Percentiles rank a stretch among this genome's conserved stretches.
These are phyloP conservation scores for Branchinecta sandiegonensis DNA, from an alignment of 2,888 invertebrate genomes.

Conservation along the genomic window DNA sequence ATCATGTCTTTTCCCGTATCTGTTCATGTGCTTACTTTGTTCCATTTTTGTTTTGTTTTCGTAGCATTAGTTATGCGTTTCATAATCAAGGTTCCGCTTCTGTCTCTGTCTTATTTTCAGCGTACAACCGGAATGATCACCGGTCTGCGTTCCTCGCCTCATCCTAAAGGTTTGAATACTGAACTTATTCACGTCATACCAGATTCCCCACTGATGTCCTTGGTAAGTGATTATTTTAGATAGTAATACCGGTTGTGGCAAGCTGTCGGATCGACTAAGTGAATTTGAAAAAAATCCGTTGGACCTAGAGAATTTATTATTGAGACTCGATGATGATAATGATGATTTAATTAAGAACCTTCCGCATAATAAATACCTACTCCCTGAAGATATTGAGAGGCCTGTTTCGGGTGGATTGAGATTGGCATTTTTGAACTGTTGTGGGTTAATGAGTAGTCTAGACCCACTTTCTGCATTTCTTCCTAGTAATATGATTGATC, in stretches of 20 bases:
- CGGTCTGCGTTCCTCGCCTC: too few species aligned
- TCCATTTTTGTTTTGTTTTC: too few species aligned
- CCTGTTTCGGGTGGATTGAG: not conserved
- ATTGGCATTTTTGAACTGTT: not conserved
- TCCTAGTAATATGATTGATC: not conserved
- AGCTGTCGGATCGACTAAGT: not conserved
- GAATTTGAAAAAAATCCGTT: slow-evolving; percentile 11
- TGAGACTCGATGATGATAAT: not conserved
- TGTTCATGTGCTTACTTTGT: too few species aligned
- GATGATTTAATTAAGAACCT: slow-evolving; percentile 1
- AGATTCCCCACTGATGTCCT: too few species aligned
- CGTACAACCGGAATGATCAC: too few species aligned
- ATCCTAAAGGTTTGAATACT: too few species aligned
- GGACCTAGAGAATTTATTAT: not conserved
- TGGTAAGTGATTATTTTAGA: not conserved
- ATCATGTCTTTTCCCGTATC: too few species aligned
- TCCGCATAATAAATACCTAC: slow-evolving; percentile 6
- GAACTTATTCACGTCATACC: too few species aligned
- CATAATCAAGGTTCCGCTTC: too few species aligned
- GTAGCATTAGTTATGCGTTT: too few species aligned
- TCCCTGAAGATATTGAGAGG: not conserved
- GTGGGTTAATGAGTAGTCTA: slow-evolving; percentile 2
- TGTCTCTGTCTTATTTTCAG: too few species aligned
- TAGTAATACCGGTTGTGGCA: not conserved
- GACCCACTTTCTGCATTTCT: not conserved